Conservation (phyloP, 1,140 invertebrate species). For the Orius insidiosus region DNA sequence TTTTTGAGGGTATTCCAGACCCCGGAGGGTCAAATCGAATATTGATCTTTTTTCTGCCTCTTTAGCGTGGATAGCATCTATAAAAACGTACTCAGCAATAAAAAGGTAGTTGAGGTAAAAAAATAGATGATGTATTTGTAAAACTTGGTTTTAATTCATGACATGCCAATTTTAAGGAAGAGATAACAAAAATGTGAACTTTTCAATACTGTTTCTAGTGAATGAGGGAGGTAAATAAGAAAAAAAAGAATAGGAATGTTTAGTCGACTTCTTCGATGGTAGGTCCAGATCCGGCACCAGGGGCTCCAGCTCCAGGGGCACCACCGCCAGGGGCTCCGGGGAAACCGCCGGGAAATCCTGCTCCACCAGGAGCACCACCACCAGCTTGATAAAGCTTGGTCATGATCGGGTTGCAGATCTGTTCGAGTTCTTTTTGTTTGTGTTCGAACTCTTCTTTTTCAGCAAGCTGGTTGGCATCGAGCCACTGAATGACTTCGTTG, state of each 20-base stretch:
- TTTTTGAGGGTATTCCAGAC: too few species aligned
- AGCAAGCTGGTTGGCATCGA: conserved; percentile 81
- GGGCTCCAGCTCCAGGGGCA: conserved; percentile 24
- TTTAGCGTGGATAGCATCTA: too few species aligned
- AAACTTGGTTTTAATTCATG: too few species aligned
- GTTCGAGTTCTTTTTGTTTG: conserved; percentile 76
- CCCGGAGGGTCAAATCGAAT: too few species aligned
- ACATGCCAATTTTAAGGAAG: too few species aligned
- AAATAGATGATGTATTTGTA: too few species aligned
- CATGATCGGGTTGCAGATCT: conserved; percentile 71
- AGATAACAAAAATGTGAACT: too few species aligned
- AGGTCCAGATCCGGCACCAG: conserved; percentile 41
- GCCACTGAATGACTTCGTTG: conserved; percentile 84
- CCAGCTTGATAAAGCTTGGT: conserved; percentile 67
- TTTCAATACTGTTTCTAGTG: too few species aligned
- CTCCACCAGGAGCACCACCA: conserved; percentile 43
- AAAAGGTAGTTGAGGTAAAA: too few species aligned
- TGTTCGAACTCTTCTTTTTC: conserved; percentile 90
- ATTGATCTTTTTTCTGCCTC: too few species aligned
- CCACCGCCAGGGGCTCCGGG: conserved; percentile 33
- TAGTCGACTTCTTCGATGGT: conserved; percentile 79
- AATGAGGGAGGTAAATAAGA: too few species aligned
- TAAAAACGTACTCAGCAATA: too few species aligned
- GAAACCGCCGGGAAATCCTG: conserved; percentile 34
- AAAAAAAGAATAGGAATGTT: background rate